Evolutionary conservation across 2,113 vertebrate genomes (phyloP).

Genomic region (Amphiprion percula): DNA sequence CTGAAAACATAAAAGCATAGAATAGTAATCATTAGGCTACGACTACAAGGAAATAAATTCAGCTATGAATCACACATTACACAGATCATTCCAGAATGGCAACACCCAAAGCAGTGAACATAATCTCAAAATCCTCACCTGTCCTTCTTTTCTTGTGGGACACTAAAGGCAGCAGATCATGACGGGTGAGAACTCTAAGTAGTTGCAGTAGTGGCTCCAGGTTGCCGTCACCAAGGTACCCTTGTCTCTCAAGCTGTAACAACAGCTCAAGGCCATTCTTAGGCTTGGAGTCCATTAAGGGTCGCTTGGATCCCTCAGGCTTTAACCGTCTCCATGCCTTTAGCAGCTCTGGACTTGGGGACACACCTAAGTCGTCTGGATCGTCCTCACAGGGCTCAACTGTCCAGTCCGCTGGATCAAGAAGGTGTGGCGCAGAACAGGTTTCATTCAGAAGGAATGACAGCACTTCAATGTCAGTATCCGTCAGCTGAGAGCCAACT

Average conservation of each 20-base stretch:
- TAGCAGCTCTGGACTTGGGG: conserved; percentile 74
- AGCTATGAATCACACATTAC: not conserved
- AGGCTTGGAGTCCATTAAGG: conserved; percentile 66
- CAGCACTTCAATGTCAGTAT: conserved; percentile 88
- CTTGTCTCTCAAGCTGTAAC: conserved; percentile 88
- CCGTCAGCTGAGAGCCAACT: conserved; percentile 90
- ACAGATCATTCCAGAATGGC: no score
- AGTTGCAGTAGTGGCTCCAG: conserved; percentile 88
- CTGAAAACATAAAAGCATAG: conserved; percentile 73
- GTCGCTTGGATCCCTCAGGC: conserved; percentile 21
- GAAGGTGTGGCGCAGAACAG: conserved; percentile 80
- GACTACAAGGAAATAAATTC: not conserved
- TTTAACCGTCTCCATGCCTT: conserved; percentile 79
- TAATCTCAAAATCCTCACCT: conserved; percentile 79
- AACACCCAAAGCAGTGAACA: not conserved
- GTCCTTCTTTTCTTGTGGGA: conserved; percentile 88
- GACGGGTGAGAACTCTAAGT: conserved; percentile 90
- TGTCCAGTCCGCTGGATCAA: conserved; percentile 84
- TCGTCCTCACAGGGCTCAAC: conserved; percentile 62
- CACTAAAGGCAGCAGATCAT: conserved; percentile 90
- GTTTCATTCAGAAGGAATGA: conserved; percentile 90
- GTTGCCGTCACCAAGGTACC: conserved; percentile 88
- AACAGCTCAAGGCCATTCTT: conserved; percentile 88
- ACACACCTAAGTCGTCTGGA: conserved; percentile 33
- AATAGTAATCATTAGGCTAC: not conserved